phyloP scores from a whole-genome alignment of 1,140 invertebrate genomes.

The Andrena cerasifolii region DNA sequence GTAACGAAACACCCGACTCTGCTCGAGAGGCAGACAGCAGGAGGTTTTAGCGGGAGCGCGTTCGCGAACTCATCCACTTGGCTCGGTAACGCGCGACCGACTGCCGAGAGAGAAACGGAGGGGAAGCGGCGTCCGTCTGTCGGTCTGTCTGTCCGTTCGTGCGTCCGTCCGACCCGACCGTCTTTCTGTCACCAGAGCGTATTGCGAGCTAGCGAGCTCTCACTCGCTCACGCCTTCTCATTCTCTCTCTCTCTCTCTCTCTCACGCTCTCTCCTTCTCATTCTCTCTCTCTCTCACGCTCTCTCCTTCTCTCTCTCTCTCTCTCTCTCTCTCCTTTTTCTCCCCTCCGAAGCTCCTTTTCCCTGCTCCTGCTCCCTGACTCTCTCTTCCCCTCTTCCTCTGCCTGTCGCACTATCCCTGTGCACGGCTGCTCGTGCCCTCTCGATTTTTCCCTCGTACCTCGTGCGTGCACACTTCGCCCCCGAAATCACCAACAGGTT shows the following conservation, averaged over 20 bases:
- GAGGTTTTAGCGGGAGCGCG: conserved; percentile 63
- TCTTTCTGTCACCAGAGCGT: conserved; percentile 70
- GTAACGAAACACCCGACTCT: conserved; percentile 19
- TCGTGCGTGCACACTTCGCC: not conserved
- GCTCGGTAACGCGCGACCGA: conserved; percentile 75
- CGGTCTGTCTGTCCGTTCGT: conserved; percentile 56
- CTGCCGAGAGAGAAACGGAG: conserved; percentile 59
- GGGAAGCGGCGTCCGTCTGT: conserved; percentile 63
- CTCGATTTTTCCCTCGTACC: conserved; percentile 11
- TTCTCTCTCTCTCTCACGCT: not conserved
- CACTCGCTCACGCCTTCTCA: conserved; percentile 1
- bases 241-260: conserved; percentile 7
- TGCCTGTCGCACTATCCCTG: no score
- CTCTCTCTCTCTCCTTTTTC: not conserved
- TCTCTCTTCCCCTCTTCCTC: not conserved
- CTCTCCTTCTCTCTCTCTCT: not conserved
- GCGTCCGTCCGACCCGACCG: no score
- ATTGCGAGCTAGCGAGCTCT: conserved; percentile 50
- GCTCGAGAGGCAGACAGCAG: not conserved
- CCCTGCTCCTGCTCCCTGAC: not conserved
- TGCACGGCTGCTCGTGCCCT: not conserved
- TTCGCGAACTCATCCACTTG: conserved; percentile 74
- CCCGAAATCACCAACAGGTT: conserved; percentile 11
- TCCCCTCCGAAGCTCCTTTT: not conserved
- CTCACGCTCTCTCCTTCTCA: not conserved